Conservation (phyloP, 2,797 vertebrate species). For the Oryzias dopingdopingensis region DNA sequence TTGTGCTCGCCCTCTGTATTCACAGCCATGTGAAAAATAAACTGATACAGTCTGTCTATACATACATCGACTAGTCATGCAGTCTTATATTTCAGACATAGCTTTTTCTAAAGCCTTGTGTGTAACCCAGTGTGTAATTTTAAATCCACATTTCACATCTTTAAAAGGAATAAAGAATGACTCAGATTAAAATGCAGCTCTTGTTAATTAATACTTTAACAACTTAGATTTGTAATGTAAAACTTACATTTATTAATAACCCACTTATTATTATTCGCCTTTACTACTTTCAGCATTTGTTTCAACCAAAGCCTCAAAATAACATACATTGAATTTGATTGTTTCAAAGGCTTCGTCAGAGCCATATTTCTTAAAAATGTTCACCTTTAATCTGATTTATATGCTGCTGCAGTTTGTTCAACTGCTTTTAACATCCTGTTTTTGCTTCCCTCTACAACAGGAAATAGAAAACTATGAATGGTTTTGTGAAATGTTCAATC, state of each 20-base stretch:
- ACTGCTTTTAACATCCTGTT: constrained; percentile 35
- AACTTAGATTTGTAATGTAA: constrained; percentile 16
- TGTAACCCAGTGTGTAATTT: constrained; percentile 12
- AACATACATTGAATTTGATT: not conserved
- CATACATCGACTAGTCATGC: constrained; percentile 7
- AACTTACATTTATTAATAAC: constrained; percentile 65
- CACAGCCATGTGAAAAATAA: constrained; percentile 34
- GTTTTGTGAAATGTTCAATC: constrained; percentile 17
- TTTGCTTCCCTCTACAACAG: constrained; percentile 23
- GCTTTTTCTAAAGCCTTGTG: constrained; percentile 22
- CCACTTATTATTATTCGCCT: constrained; percentile 35
- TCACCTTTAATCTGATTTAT: too few relatives aligned
- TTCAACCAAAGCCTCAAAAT: constrained; percentile 51
- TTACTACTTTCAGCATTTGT: constrained; percentile 39
- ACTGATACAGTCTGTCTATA: constrained; percentile 11
- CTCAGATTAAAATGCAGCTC: constrained; percentile 34
- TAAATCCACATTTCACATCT: constrained; percentile 24
- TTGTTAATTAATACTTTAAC: constrained; percentile 53
- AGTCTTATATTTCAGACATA: constrained; percentile 13
- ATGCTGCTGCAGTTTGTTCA: constrained; percentile 28
- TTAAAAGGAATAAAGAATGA: constrained; percentile 24
- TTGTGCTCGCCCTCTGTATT: constrained; percentile 25
- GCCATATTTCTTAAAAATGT: too few relatives aligned
- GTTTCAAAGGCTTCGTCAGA: too few relatives aligned
- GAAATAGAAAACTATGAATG: constrained; percentile 24